Base-by-base conservation (phyloP, 1,140 invertebrate genomes). In the Colletes gigas region DNA sequence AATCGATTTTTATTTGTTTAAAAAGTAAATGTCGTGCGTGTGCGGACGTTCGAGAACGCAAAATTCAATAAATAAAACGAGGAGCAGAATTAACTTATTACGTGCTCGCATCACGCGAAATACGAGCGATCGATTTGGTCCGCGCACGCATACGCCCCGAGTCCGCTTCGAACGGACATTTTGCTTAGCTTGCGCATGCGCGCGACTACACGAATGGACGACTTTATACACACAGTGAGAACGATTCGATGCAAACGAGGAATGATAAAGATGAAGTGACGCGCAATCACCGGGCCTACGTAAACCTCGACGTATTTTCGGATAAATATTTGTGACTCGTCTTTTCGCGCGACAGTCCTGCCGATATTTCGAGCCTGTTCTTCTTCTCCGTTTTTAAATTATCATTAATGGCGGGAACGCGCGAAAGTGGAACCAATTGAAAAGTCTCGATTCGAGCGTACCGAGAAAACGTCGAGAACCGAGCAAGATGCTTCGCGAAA, bases 191-290 rank as follows among this genome's bases (percentile, higher is more conserved):
- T 63, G 70, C 67, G 44, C 63, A 70, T 59, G 66, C 73, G 59
- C 69, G 76, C 62, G 52, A 80, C 59, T 81, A 83, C 57, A 60
- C 63, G 66, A 80, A 88, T 88, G 85, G 54, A 81, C 78, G 83
- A 90, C 78, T 90, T 90, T 90, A 84, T 90, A 90, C 89, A 90
- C 60, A 83, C 60, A 82, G 85, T 83, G 82, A 89, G 76, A 55
- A 88, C 63, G 82, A 88, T 78, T 75, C 14, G 81, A 88, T 81
- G 80, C 57, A 19, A 47, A 82, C 65, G 72, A 84, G 39, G 57
- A 87, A 83, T 62, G 65, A 81, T 74, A 78, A 54, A 19, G 55
- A 77, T 71, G 67, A 81, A 50, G 52, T 60, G 81, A 79, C 54
- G 12, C 74, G 30, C 47, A 7, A 75, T 17, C 54, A 41, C n/a